A percentile compares a stretch with the other conserved stretches of the same genome.
phyloP scores from a whole-genome alignment of 2,113 vertebrate genomes.

The Toxotes jaculatrix region DNA sequence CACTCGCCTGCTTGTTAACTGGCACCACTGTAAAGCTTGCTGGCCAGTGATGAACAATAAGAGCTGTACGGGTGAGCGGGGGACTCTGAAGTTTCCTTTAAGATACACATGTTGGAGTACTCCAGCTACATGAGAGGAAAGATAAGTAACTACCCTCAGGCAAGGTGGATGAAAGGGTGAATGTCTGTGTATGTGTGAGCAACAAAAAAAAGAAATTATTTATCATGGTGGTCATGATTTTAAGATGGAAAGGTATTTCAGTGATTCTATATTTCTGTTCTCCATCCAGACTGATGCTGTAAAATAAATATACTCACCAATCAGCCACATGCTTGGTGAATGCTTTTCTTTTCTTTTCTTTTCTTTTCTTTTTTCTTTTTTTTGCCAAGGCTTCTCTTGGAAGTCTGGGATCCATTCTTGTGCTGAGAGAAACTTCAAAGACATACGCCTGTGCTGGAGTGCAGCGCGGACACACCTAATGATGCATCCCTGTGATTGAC shows the following conservation, averaged over 20 bases:
- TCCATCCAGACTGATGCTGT: background rate
- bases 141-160: background rate
- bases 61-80: background rate
- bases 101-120: background rate
- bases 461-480: conserved; percentile 39
- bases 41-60: background rate
- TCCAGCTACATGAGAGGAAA: conserved; percentile 5
- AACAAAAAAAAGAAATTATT: background rate
- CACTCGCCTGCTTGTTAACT: conserved; percentile 19
- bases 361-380: too few relatives aligned
- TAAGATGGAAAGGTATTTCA: conserved; percentile 8
- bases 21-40: background rate
- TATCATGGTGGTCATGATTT: background rate
- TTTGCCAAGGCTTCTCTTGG: background rate
- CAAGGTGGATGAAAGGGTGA: background rate
- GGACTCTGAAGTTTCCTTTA: background rate
- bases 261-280: conserved; percentile 3
- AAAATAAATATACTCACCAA: conserved; percentile 16
- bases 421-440: conserved; percentile 49
- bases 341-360: too few relatives aligned
- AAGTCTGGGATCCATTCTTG: conserved; percentile 3
- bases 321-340: too few relatives aligned
- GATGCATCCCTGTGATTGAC: conserved; percentile 52
- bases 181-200: background rate
- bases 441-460: background rate